Conservation (phyloP, 1,140 invertebrate genomes). For the Pseudachorutes palmiensis region DNA sequence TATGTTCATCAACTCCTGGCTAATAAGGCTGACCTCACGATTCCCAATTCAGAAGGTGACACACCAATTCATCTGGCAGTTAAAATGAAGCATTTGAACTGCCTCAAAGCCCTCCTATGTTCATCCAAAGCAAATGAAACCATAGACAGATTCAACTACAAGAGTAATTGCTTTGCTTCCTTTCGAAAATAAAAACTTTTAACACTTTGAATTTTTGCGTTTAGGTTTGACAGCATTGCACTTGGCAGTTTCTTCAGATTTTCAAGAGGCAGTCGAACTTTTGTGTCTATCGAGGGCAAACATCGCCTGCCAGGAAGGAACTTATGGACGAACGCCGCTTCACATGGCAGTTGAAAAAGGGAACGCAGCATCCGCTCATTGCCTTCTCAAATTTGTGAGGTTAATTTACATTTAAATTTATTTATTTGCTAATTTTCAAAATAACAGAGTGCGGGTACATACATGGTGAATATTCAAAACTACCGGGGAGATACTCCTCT, state of each 20-base stretch:
- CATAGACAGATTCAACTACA: conserved; percentile 34
- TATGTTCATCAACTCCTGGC: conserved; percentile 29
- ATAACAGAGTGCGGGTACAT: conserved; percentile 1
- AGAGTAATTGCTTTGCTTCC: conserved; percentile 16
- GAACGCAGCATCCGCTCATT: conserved; percentile 15
- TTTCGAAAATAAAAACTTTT: background rate
- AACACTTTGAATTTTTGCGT: background rate
- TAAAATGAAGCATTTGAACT: conserved; percentile 25
- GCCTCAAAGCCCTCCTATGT: conserved; percentile 20
- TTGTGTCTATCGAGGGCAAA: conserved; percentile 19
- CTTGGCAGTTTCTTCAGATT: conserved; percentile 19
- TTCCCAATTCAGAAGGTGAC: conserved; percentile 30
- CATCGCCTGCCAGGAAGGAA: conserved; percentile 30
- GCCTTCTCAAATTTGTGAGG: conserved; percentile 8
- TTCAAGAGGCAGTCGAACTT: conserved; percentile 21
- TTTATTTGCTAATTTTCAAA: background rate
- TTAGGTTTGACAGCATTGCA: conserved; percentile 29
- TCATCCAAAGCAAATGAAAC: conserved; percentile 7
- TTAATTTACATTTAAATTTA: background rate
- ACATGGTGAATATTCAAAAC: conserved; percentile 32
- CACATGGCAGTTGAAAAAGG: conserved; percentile 32
- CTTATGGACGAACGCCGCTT: conserved; percentile 33
- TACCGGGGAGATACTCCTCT: conserved; percentile 33
- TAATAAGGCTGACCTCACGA: conserved; percentile 26
- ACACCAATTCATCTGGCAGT: conserved; percentile 29